Percentiles rank a stretch among this genome's conserved stretches.
Conservation (phyloP, 2,888 invertebrate species). For the Crematogaster levior region DNA sequence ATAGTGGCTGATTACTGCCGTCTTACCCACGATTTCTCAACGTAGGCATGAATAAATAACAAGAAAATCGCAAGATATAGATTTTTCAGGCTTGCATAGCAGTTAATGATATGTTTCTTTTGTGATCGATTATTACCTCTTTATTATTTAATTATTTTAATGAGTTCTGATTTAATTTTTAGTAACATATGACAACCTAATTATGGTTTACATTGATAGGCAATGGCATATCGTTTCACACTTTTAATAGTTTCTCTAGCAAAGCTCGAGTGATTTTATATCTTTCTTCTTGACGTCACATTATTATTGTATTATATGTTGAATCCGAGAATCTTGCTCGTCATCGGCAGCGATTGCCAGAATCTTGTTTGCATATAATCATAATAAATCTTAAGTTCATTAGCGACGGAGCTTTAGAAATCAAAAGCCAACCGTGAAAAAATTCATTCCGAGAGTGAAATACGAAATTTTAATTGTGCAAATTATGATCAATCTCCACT, state of each 20-base stretch:
- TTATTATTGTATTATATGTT: too few relatives aligned
- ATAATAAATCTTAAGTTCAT: neutral
- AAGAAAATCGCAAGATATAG: neutral
- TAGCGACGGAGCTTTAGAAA: neutral
- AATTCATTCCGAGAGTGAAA: neutral
- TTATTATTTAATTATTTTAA: conserved; percentile 24
- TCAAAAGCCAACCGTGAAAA: neutral
- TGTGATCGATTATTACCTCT: neutral
- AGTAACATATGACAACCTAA: neutral
- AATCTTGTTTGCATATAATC: neutral
- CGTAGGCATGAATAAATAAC: neutral
- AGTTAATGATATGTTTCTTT: conserved; percentile 18
- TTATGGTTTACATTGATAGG: neutral
- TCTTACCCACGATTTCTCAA: conserved; percentile 6
- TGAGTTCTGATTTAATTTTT: conserved; percentile 4
- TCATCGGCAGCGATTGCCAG: too few relatives aligned
- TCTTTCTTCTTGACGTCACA: neutral
- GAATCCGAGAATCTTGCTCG: neutral
- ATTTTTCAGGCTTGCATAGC: neutral
- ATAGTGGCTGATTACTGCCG: neutral
- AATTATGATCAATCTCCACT: neutral
- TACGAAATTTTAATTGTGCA: neutral
- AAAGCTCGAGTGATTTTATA: neutral
- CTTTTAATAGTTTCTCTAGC: neutral
- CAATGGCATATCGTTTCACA: neutral